Base-by-base conservation (phyloP, 2,888 invertebrate species). In the Drosophila nr. perissopoda region DNA sequence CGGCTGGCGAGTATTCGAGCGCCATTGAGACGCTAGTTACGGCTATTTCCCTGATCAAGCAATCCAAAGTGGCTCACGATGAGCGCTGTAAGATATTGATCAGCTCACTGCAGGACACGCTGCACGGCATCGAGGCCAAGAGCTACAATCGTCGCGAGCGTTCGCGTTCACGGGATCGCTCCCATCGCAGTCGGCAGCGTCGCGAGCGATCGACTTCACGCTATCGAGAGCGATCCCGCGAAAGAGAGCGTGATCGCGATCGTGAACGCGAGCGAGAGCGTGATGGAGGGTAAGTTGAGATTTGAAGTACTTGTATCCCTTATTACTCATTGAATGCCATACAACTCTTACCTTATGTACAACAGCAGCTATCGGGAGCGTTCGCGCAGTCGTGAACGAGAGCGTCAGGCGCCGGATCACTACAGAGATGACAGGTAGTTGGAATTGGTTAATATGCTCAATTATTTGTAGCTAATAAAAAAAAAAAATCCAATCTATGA, bases 21-120 rank as follows among this genome's bases (percentile, higher is more conserved):
- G 99, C 99, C 58, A 99, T 99, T 76, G 99, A 99, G 94, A 99
- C 99, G 4, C 94, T 99, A 77, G 98, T 99, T 70, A 99, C 99
- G 0, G 99, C 99, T 10, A 99, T 99, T 89, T 99, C 99, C 11
- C 95, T 99, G 67, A 99, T 99, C 84, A 99, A 99, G 93, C 99
- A 99, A 94, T 99, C 99, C 65, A 98, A 98, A 94, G 96, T 95
- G 59, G 91, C 92, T 33, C 92, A 93, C 68, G 99, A 99, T 93
- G 99, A 99, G 92, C 95, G 99, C 49, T 99, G 99, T 94, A 99
- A 99, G 94, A 99, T 99, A 86, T 94, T 99, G 65, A 98, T 99
- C 81, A 98, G 98, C 85, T 98, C 99, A 0, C 95, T 99, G 3
- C 98, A 99, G 93, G 99, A 99, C 92, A 99, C 99, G 2, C 94